Evolutionary conservation across 2,888 invertebrate species (phyloP), one percentile per base, ranked within the genome.

Genomic region (Lordiphosa andalusiaca): DNA sequence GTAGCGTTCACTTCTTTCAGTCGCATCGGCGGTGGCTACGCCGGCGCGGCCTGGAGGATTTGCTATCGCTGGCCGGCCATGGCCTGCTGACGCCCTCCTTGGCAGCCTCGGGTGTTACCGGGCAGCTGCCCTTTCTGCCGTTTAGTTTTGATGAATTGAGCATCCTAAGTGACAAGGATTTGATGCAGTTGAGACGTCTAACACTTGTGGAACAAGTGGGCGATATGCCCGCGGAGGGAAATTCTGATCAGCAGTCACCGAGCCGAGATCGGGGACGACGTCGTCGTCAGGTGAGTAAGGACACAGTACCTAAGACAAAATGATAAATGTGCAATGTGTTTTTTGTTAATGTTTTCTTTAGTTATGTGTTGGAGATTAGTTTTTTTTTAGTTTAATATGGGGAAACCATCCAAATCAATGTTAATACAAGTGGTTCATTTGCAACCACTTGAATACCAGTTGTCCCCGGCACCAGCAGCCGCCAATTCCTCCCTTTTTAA

Each of bases 21-120:
- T 94, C 95, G 82, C 95, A 98, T 89, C 95, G 98, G 93, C 96
- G 96, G 88, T 96, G 97, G 90, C 95, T 98, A 82, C 95, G 98
- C 84, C 95, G 96, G 87, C 83, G 85, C 41, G 97, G 86, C 95
- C 95, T 89, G 25, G 65, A 55, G 33, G 81, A 65, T 42, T 58
- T 91, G 47, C 65, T 54, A 37, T 49, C 89, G 90, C 85, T 89
- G 90, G 91, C 67, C 89, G 89, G 1, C 89, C 90, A 89, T 89
- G 90, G 50, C 88, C 61, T 50, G 33, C 55, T 68, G 35, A 59
- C 64, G 10, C 42, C 46, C 37, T 19, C 37, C 0, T 39, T 56
- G 38, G 68, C 59, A 2, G 37, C 44, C 0, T 40, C 54, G 9
- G 71, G 62, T 0, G 67, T 78, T 0, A 52, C 53, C 1, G 58